Evolutionary conservation across 2,113 vertebrate genomes (phyloP).

Genomic region (Oenanthe oenanthe): DNA sequence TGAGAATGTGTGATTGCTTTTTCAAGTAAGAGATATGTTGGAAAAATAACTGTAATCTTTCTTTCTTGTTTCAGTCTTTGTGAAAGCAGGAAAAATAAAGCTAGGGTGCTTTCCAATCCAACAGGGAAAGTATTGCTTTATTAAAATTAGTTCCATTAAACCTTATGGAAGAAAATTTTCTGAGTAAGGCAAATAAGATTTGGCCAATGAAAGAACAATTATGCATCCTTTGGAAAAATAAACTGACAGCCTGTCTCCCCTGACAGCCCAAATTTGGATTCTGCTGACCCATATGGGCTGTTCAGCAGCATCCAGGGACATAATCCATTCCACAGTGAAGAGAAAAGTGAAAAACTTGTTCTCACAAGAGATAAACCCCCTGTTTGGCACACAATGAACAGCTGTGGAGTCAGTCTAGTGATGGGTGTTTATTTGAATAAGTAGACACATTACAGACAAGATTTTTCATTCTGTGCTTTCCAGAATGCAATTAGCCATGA

Average conservation of each 20-base stretch:
- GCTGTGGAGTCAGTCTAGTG: background rate
- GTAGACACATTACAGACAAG: background rate
- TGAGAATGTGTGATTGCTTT: background rate
- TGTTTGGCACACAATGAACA: background rate
- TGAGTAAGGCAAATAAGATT: background rate
- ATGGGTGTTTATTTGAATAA: background rate
- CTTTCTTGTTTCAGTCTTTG: background rate
- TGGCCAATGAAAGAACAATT: background rate
- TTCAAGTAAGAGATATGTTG: background rate
- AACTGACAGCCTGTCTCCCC: background rate
- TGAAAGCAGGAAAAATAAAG: background rate
- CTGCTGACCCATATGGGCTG: background rate
- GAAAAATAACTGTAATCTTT: background rate
- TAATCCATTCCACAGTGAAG: background rate
- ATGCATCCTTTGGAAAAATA: background rate
- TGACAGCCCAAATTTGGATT: background rate
- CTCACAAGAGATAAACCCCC: background rate
- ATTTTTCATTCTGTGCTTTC: background rate
- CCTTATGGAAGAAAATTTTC: background rate
- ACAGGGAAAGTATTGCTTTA: background rate
- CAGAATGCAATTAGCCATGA: background rate
- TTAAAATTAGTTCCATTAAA: background rate
- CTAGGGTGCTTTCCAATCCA: background rate
- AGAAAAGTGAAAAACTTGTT: background rate
- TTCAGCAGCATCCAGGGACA: background rate